Conservation (phyloP, 2,888 invertebrate species). For the Stegophylla sp. region DNA sequence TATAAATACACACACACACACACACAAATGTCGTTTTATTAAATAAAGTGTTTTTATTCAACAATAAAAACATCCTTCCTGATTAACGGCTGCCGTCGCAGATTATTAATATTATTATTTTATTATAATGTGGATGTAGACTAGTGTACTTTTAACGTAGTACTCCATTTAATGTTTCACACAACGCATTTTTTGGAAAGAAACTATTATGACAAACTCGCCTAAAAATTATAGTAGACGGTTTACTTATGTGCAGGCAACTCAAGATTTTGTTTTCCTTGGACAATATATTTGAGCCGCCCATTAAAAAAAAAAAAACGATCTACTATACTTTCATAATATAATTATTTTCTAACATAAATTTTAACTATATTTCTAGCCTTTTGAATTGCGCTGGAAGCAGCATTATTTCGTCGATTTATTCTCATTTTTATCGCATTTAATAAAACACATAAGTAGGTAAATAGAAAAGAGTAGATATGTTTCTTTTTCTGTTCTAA, state of each 20-base stretch:
- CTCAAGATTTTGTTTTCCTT: neutral
- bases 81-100: slow-evolving; percentile 46
- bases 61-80: slow-evolving; percentile 59
- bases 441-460: too few species aligned
- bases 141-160: slow-evolving; percentile 12
- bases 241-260: neutral
- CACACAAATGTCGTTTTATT: slow-evolving; percentile 48
- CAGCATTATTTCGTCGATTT: too few species aligned
- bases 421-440: too few species aligned
- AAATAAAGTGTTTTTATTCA: slow-evolving; percentile 59
- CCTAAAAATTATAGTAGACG: neutral
- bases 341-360: too few species aligned
- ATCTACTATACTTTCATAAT: too few species aligned
- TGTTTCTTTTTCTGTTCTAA: too few species aligned
- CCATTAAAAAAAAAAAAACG: too few species aligned
- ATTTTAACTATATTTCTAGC: too few species aligned
- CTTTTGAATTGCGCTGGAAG: too few species aligned
- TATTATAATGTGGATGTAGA: slow-evolving; percentile 37
- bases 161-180: slow-evolving; percentile 2
- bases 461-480: too few species aligned
- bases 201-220: neutral
- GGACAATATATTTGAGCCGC: neutral
- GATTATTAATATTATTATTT: slow-evolving; percentile 55
- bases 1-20: neutral
- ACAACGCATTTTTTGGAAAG: neutral